phyloP scores from a whole-genome alignment of 2,888 invertebrate genomes.

The Erynnis tages region DNA sequence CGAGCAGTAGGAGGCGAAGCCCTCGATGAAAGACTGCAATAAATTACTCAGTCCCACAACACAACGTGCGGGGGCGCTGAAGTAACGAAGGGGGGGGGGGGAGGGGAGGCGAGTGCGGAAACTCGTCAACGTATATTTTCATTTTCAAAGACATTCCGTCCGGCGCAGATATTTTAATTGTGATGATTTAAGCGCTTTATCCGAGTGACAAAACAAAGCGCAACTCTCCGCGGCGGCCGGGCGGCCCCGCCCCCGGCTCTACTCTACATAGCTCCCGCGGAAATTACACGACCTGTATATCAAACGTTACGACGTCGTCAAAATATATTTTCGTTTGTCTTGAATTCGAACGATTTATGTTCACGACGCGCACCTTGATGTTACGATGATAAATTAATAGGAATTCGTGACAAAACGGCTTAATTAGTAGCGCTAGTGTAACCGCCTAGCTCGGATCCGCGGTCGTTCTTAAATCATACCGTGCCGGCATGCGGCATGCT shows the following conservation, averaged over 20 bases:
- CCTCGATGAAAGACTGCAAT: neutral
- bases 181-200: slow-evolving; percentile 62
- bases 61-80: too few relatives aligned
- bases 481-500: too few relatives aligned
- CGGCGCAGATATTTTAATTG: slow-evolving; percentile 61
- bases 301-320: slow-evolving; percentile 11
- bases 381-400: slow-evolving; percentile 2
- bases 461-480: too few relatives aligned
- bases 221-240: slow-evolving; percentile 25
- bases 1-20: too few relatives aligned
- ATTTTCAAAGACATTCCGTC: slow-evolving; percentile 63
- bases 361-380: neutral
- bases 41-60: too few relatives aligned
- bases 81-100: too few relatives aligned
- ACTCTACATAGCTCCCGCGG: neutral
- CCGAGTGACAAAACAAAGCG: slow-evolving; percentile 53
- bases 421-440: neutral
- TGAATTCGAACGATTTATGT: slow-evolving; percentile 10
- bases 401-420: slow-evolving; percentile 4
- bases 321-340: slow-evolving; percentile 1
- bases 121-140: slow-evolving; percentile 40
- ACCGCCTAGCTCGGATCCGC: neutral
- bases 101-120: slow-evolving; percentile 6
- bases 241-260: slow-evolving; percentile 10
- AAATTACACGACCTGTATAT: neutral